Evolutionary conservation across 2,797 vertebrate genomes (phyloP).

Genomic region (Pelodytes ibericus): DNA sequence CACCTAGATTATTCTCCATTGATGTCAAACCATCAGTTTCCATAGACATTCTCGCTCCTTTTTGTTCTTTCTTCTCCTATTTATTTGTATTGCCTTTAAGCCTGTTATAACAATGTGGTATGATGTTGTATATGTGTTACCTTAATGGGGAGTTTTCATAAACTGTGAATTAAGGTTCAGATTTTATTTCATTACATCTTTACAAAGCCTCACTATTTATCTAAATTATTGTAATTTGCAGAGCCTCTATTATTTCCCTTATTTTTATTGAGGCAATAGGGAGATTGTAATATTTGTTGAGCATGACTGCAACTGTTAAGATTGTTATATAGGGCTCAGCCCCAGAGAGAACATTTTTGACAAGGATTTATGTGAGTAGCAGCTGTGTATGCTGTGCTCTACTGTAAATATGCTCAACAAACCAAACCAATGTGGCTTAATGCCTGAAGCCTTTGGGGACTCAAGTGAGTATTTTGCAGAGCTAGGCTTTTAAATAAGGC

Average conservation of each 20-base stretch:
- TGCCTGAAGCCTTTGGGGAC: conserved; percentile 26
- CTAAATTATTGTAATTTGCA: not conserved
- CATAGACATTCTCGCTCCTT: no score
- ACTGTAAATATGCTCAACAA: conserved; percentile 44
- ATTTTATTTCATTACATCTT: no score
- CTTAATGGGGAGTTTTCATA: no score
- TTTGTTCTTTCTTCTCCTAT: no score
- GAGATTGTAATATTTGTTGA: conserved; percentile 25
- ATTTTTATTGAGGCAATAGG: not conserved
- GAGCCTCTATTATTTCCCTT: conserved; percentile 2
- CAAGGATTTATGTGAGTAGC: conserved; percentile 47
- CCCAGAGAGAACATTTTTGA: conserved; percentile 41
- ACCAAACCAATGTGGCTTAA: conserved; percentile 36
- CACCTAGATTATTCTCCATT: no score
- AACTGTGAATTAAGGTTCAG: no score
- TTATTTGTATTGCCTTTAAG: no score
- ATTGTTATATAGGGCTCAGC: conserved; percentile 46
- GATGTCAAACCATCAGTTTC: no score
- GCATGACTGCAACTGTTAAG: conserved; percentile 37
- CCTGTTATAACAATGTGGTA: no score
- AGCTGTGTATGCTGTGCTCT: conserved; percentile 26
- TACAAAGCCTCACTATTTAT: not conserved
- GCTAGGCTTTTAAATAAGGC: conserved; percentile 39
- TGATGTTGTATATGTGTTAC: no score
- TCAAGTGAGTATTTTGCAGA: conserved; percentile 13